Percentiles rank a stretch among this genome's conserved stretches.
phyloP scores from a whole-genome alignment of 1,140 invertebrate genomes.

The Scaptomyza hsui region DNA sequence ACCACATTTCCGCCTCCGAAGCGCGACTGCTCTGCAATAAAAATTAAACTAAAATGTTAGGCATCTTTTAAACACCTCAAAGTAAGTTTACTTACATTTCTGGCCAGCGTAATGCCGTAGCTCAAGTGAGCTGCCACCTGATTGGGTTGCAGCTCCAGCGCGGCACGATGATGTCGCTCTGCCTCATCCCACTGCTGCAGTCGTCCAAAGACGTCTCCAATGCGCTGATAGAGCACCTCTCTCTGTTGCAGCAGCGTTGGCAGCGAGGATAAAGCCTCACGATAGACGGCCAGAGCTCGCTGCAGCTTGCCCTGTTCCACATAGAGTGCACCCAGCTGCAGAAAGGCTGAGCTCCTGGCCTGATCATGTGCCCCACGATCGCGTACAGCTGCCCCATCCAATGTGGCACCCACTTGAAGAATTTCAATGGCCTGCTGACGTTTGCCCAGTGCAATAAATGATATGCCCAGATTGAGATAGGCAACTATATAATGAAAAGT shows the following conservation, averaged over 20 bases:
- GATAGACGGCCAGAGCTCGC: conserved; percentile 94
- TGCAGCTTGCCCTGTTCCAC: conserved; percentile 93
- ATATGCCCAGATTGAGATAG: conserved; percentile 96
- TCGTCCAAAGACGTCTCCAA: conserved; percentile 92
- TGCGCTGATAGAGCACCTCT: conserved; percentile 84
- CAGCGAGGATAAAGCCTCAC: conserved; percentile 92
- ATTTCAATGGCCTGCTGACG: conserved; percentile 93
- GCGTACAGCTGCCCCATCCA: conserved; percentile 94
- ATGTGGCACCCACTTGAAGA: conserved; percentile 91
- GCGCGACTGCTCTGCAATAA: conserved; percentile 89
- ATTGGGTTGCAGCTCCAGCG: conserved; percentile 91
- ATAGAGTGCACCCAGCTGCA: conserved; percentile 95
- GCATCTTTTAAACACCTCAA: not conserved
- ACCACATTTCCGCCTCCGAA: conserved; percentile 95
- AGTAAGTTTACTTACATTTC: conserved; percentile 89
- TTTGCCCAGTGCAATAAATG: conserved; percentile 91
- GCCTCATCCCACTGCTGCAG: conserved; percentile 92
- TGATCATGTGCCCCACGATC: conserved; percentile 95
- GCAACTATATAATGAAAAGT: conserved; percentile 88
- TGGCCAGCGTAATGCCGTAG: conserved; percentile 94
- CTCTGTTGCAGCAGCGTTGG: conserved; percentile 93
- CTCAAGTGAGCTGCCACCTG: conserved; percentile 95
- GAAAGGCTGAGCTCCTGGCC: conserved; percentile 94
- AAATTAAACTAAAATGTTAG: not conserved
- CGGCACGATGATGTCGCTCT: conserved; percentile 92